Conservation (phyloP, 2,888 invertebrate species). For the Dicranocentrus wangi region DNA sequence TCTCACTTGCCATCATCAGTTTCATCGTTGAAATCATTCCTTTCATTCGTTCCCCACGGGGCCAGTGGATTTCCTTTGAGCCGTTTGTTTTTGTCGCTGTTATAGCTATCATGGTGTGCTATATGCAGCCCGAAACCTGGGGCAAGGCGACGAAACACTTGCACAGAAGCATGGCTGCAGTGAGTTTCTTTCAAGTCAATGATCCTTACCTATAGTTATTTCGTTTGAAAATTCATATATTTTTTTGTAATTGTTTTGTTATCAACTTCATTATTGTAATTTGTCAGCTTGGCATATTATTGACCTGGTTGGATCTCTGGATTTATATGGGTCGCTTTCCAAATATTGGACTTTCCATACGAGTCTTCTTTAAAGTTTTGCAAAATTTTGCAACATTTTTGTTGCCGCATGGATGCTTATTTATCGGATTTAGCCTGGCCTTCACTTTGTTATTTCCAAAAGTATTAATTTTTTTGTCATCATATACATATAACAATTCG, state of each 20-base stretch:
- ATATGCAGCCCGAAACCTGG: conserved; percentile 73
- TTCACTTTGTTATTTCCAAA: conserved; percentile 86
- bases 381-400: conserved; percentile 88
- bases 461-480: conserved; percentile 22
- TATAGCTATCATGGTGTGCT: conserved; percentile 79
- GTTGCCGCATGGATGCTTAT: conserved; percentile 85
- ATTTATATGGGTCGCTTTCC: conserved; percentile 90
- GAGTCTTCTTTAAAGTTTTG: conserved; percentile 79
- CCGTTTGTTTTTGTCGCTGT: conserved; percentile 89
- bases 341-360: conserved; percentile 88
- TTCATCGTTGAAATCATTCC: neutral
- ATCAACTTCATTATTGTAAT: too few species aligned
- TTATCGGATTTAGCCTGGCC: conserved; percentile 86
- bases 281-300: too few species aligned
- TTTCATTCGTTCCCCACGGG: conserved; percentile 78
- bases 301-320: conserved; percentile 91
- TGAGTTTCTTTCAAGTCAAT: too few species aligned
- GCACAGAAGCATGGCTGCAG: too few species aligned
- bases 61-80: conserved; percentile 87
- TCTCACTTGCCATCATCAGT: conserved; percentile 15
- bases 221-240: too few species aligned
- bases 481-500: neutral
- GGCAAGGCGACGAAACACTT: too few species aligned
- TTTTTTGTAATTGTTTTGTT: too few species aligned
- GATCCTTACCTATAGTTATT: too few species aligned